A percentile compares a stretch with the other conserved stretches of the same genome.
These are phyloP conservation scores for Crotalus adamanteus DNA, from an alignment of 2,797 vertebrate genomes.

Conservation along the genomic window DNA sequence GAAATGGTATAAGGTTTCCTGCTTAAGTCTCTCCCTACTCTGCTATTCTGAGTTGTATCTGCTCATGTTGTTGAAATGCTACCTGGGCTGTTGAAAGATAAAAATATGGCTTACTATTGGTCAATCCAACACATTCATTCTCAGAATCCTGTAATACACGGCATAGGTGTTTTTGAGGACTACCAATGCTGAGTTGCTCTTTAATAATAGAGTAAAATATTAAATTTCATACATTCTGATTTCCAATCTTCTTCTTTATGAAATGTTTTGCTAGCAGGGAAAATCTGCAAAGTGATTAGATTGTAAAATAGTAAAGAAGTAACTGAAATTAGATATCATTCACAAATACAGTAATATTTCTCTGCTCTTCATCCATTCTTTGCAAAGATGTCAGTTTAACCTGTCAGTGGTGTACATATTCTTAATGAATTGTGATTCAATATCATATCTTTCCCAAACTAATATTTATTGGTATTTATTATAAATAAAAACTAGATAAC, in stretches of 20 bases:
- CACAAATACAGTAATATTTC: conserved; percentile 4
- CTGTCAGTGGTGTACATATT: conserved; percentile 1
- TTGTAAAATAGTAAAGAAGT: neutral
- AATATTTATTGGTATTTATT: conserved; percentile 29
- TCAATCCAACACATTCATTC: no score
- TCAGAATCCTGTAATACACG: neutral
- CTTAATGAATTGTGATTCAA: conserved; percentile 20
- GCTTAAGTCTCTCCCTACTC: no score
- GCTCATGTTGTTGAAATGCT: no score
- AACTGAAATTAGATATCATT: neutral
- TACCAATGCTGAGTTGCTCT: neutral
- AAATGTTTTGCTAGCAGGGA: neutral
- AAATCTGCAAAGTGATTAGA: neutral
- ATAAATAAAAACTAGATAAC: conserved; percentile 1
- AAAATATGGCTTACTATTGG: no score
- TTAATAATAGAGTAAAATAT: neutral
- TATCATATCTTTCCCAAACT: conserved; percentile 30
- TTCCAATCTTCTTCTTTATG: neutral
- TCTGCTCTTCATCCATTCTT: conserved; percentile 15
- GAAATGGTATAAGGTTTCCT: no score
- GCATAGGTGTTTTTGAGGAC: neutral
- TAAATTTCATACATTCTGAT: neutral
- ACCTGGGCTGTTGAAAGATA: no score
- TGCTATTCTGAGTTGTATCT: no score
- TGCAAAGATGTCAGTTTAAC: neutral